A percentile compares a stretch with the other conserved stretches of the same genome.
These are phyloP conservation scores for Endotricha flammealis DNA, from an alignment of 2,888 invertebrate species.

Conservation along the genomic window DNA sequence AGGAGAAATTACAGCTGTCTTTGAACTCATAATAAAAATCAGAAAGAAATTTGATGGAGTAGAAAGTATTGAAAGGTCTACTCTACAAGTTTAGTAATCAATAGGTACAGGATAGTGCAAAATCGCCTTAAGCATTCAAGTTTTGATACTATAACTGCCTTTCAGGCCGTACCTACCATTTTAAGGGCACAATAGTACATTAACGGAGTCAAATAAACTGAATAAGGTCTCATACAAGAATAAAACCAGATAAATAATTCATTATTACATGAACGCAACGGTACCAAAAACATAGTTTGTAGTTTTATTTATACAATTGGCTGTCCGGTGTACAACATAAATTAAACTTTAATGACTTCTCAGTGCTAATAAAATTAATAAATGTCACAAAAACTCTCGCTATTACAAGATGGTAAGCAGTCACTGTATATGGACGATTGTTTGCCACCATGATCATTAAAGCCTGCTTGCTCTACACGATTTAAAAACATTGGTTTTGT, in stretches of 20 bases:
- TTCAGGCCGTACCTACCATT: background rate
- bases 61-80: no score
- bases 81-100: no score
- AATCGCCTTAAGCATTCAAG: no score
- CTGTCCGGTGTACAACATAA: slow-evolving; percentile 7
- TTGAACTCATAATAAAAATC: no score
- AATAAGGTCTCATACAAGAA: slow-evolving; percentile 8
- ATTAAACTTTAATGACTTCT: slow-evolving; percentile 4
- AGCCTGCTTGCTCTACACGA: no score
- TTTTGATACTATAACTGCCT: background rate
- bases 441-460: no score
- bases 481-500: no score
- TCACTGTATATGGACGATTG: no score
- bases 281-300: slow-evolving; percentile 10
- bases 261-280: slow-evolving; percentile 4
- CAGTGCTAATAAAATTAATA: slow-evolving; percentile 9
- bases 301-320: slow-evolving; percentile 3
- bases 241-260: slow-evolving; percentile 10
- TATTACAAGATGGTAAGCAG: no score
- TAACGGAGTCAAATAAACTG: background rate
- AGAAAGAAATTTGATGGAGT: no score
- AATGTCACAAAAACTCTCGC: slow-evolving; percentile 8
- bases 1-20: no score
- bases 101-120: no score
- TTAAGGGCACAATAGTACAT: background rate